A percentile compares a stretch with the other conserved stretches of the same genome.
Evolutionary conservation across 1,140 invertebrate genomes (phyloP).

Genomic region (Scaptomyza pallida): DNA sequence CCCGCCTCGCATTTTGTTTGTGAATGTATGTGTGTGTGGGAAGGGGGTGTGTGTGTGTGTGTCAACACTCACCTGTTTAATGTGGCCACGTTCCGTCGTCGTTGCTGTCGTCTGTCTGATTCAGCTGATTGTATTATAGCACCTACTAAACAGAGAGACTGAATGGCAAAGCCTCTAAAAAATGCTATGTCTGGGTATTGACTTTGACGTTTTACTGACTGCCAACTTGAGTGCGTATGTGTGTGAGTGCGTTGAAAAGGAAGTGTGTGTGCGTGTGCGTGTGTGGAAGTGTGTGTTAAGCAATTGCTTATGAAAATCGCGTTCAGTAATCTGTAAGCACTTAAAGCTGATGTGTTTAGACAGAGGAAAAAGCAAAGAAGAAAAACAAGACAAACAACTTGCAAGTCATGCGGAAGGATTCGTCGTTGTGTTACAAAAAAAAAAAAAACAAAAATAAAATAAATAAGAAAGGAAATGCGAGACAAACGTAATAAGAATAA

Average conservation of each 20-base stretch:
- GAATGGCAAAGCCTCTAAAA: slow-evolving; percentile 30
- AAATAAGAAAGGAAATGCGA: no score
- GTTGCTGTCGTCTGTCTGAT: slow-evolving; percentile 60
- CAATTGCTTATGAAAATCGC: slow-evolving; percentile 44
- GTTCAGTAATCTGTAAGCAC: slow-evolving; percentile 32
- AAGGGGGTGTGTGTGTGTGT: slow-evolving; percentile 16
- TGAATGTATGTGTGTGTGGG: slow-evolving; percentile 6
- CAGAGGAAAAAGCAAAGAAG: background rate
- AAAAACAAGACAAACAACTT: background rate
- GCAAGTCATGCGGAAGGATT: no score
- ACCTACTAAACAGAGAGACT: slow-evolving; percentile 32
- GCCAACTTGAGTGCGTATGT: slow-evolving; percentile 18
- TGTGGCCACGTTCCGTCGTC: slow-evolving; percentile 67
- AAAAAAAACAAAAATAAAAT: no score
- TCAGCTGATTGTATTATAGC: slow-evolving; percentile 69
- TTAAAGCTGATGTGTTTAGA: slow-evolving; percentile 12
- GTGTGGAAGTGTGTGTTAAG: background rate
- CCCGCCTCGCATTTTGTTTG: slow-evolving; percentile 34
- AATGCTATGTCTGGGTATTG: slow-evolving; percentile 61
- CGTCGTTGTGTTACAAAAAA: no score
- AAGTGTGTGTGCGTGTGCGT: slow-evolving; percentile 14
- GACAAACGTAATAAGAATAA: background rate
- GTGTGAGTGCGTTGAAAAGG: slow-evolving; percentile 8
- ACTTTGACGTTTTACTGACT: slow-evolving; percentile 61
- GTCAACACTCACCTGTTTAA: slow-evolving; percentile 68